A percentile compares a stretch with the other conserved stretches of the same genome.
These are phyloP conservation scores for Halictus quadricinctus DNA, from an alignment of 2,888 invertebrate genomes.

Conservation along the genomic window DNA sequence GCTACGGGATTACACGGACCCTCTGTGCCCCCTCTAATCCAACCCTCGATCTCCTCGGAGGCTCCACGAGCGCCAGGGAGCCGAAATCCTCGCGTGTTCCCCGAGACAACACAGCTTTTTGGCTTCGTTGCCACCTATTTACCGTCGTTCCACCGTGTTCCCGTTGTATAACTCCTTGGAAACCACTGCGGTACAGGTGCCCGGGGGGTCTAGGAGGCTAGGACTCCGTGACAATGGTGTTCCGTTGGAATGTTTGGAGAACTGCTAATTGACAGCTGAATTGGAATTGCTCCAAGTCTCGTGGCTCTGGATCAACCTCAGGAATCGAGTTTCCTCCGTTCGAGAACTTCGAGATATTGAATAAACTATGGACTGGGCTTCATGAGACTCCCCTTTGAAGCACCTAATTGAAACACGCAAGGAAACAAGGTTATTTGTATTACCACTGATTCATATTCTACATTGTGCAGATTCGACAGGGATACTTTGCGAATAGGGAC, in stretches of 20 bases:
- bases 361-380: background rate
- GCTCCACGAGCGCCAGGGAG: background rate
- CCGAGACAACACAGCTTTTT: conserved; percentile 6
- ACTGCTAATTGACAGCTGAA: conserved; percentile 2
- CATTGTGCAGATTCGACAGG: background rate
- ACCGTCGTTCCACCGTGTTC: background rate
- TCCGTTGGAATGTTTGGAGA: background rate
- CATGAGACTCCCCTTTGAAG: background rate
- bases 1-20: conserved; percentile 75
- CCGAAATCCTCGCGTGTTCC: conserved; percentile 3
- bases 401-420: no score
- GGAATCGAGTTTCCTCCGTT: background rate
- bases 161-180: background rate
- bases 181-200: background rate
- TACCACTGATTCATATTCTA: background rate
- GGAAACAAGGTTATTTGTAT: background rate
- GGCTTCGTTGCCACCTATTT: conserved; percentile 42
- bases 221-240: background rate
- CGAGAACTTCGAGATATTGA: no score
- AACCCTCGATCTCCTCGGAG: conserved; percentile 14
- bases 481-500: background rate
- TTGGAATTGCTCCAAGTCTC: background rate
- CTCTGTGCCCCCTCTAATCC: conserved; percentile 38
- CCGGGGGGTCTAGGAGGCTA: background rate
- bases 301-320: background rate